Base-by-base conservation (phyloP, 2,113 vertebrate species). In the Sakesphorus luctuosus region DNA sequence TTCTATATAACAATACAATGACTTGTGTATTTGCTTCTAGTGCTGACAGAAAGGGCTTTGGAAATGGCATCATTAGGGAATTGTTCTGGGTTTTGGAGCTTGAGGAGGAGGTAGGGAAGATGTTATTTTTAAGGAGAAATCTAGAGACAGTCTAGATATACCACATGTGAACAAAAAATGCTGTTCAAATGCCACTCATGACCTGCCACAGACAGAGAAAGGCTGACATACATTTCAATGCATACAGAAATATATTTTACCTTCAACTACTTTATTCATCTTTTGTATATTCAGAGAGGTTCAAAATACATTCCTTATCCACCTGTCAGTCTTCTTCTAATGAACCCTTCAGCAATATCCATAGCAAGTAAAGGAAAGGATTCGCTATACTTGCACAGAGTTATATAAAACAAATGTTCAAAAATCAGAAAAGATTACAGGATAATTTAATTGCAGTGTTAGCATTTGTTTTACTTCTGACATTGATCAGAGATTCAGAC, bases 181-280 rank as follows among this genome's bases (percentile, higher is more conserved):
- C 56, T 86, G 61, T 79, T 97, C 38, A 93, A 94, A 94, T 84
- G 82, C 77, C 88, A 94, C 21, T 92, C 58, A 90, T 77, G 72
- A 74, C 56, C 72, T 95, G 86, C 92, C 88, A 93, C 14, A 78
- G 65, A 84, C n/a, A 77, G 31, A 14, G 20, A 86, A 77, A 82
- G 14, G 10, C 16, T 94, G 81, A 53, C 68, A 83, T 65, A 84
- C 53, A 84, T 80, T 90, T 88, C 59, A 84, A 94, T 75, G 50
- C 23, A 72, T 28, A 49, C 8, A 76, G 55, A 94, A 84, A 74
- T 58, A 85, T 77, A 79, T 77, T 89, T 74, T 87, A 26, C 26
- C 26, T 84, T 84, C 72, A 84, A 55, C 40, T 83, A 72, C 56
- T 79, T 93, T 86, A 74, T 84, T 82, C 44, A 35, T 59, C 53